These are phyloP conservation scores for Hylaeus volcanicus DNA, from an alignment of 1,140 invertebrate species.

Conservation along the genomic window DNA sequence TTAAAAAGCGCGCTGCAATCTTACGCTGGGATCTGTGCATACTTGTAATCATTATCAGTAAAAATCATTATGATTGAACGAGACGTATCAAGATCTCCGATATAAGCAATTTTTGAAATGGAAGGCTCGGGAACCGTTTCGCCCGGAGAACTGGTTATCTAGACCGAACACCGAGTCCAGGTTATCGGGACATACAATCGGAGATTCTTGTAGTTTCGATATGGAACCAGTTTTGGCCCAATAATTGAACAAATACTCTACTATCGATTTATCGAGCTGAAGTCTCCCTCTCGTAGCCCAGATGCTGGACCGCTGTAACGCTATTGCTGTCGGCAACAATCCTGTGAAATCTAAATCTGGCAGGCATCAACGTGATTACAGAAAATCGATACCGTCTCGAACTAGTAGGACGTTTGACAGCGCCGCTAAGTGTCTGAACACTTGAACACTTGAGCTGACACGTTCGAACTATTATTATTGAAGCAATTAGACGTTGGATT, in stretches of 20 bases:
- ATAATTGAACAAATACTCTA: conserved; percentile 13
- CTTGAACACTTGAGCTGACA: neutral
- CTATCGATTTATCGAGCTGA: neutral
- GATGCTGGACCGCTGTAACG: neutral
- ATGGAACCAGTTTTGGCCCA: conserved; percentile 41
- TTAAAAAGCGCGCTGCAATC: too few species aligned
- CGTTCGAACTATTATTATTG: too few species aligned
- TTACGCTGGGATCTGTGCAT: too few species aligned
- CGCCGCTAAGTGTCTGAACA: neutral
- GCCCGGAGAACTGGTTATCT: conserved; percentile 29
- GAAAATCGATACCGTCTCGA: neutral
- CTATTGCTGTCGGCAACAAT: neutral
- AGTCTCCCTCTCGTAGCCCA: neutral
- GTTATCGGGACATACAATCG: conserved; percentile 32
- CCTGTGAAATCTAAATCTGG: neutral
- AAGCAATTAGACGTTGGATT: too few species aligned
- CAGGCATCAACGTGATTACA: neutral
- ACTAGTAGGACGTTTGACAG: neutral
- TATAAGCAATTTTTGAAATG: conserved; percentile 21
- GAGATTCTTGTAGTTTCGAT: conserved; percentile 29
- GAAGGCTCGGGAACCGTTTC: conserved; percentile 31
- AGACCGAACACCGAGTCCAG: conserved; percentile 34
- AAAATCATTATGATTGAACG: neutral
- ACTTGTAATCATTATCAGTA: neutral
- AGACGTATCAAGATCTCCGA: neutral